A percentile compares a stretch with the other conserved stretches of the same genome.
Evolutionary conservation across 2,113 vertebrate genomes (phyloP).

Genomic region (Heptranchias perlo): DNA sequence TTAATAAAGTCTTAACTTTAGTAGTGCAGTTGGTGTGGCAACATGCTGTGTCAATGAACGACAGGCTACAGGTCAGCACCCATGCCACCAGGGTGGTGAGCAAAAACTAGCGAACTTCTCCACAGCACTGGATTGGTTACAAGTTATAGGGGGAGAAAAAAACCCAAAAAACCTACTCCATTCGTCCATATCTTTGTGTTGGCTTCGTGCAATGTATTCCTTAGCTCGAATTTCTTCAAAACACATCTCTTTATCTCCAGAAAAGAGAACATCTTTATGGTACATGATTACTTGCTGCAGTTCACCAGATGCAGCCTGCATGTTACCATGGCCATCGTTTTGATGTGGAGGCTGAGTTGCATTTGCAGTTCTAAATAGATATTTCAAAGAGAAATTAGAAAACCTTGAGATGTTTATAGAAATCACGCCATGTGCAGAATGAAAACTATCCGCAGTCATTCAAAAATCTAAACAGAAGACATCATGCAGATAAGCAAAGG

Average conservation of each 20-base stretch:
- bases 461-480: background rate
- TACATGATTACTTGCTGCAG: slow-evolving; percentile 58
- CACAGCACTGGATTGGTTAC: background rate
- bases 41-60: background rate
- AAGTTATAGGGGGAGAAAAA: background rate
- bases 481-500: background rate
- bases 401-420: background rate
- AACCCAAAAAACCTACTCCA: slow-evolving; percentile 51
- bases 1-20: background rate
- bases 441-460: background rate
- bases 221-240: slow-evolving; percentile 76
- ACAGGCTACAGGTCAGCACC: background rate
- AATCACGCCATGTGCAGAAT: background rate
- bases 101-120: background rate
- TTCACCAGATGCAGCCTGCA: background rate
- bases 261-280: slow-evolving; percentile 56
- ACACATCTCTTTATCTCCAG: slow-evolving; percentile 63
- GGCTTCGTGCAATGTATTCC: background rate
- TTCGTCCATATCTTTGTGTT: slow-evolving; percentile 51
- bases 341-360: background rate
- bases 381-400: background rate
- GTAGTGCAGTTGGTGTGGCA: background rate
- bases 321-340: background rate
- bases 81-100: background rate
- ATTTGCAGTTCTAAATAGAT: background rate